Percentiles rank a stretch among this genome's conserved stretches.
Conservation (phyloP, 2,797 vertebrate species). For the Sylvia borin region DNA sequence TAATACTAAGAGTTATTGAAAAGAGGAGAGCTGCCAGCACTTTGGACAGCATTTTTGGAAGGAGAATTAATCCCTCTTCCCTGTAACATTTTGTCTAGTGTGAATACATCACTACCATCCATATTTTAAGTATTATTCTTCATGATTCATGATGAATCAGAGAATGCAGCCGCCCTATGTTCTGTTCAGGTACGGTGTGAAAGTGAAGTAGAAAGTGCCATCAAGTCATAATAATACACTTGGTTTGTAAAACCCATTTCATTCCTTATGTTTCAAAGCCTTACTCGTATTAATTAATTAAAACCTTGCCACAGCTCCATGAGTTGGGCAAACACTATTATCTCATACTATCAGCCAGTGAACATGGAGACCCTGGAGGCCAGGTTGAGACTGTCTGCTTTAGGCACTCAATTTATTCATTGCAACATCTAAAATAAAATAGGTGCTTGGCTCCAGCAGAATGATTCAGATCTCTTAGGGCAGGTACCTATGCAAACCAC, state of each 20-base stretch:
- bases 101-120: neutral
- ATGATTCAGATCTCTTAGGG: conserved; percentile 18
- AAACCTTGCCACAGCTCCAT: neutral
- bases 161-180: neutral
- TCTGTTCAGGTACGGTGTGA: neutral
- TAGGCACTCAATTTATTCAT: neutral
- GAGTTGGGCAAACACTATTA: neutral
- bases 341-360: neutral
- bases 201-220: conserved; percentile 4
- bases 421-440: conserved; percentile 18
- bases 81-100: neutral
- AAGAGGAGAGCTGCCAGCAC: neutral
- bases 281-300: conserved; percentile 24
- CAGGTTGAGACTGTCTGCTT: conserved; percentile 9
- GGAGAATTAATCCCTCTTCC: neutral
- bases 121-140: neutral
- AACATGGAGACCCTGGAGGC: neutral
- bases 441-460: neutral
- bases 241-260: neutral
- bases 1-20: neutral
- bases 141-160: neutral
- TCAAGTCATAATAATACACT: neutral
- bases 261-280: neutral
- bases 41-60: neutral
- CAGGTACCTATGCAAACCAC: neutral